phyloP scores from a whole-genome alignment of 2,888 invertebrate species.

The Macrosiphum euphorbiae region DNA sequence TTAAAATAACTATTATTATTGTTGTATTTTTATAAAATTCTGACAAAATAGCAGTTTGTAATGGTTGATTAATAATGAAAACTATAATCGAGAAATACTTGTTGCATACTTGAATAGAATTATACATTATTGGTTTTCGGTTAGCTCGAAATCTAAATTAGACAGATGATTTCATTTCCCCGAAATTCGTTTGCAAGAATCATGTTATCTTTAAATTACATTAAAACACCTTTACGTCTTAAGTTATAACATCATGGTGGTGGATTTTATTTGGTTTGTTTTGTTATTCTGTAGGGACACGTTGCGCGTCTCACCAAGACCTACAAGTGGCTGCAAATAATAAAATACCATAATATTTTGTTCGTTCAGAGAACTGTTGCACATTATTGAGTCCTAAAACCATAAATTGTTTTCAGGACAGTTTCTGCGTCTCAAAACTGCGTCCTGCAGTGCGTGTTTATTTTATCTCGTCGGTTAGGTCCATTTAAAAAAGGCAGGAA shows the following conservation, averaged over 20 bases:
- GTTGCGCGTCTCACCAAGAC: background rate
- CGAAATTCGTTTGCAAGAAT: background rate
- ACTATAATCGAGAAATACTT: no score
- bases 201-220: background rate
- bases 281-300: background rate
- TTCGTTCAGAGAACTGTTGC: background rate
- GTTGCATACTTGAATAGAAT: no score
- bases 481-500: background rate
- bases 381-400: background rate
- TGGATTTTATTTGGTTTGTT: background rate
- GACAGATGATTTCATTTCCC: background rate
- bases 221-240: background rate
- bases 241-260: background rate
- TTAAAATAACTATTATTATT: background rate
- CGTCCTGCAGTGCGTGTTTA: background rate
- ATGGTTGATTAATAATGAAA: background rate
- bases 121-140: no score
- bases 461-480: background rate
- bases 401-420: constrained; percentile 1
- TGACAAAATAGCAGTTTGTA: background rate
- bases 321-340: background rate
- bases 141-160: background rate
- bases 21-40: background rate
- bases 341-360: background rate
- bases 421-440: background rate